Evolutionary conservation across 2,888 invertebrate species (phyloP).

Genomic region (Calliopum simillimum): DNA sequence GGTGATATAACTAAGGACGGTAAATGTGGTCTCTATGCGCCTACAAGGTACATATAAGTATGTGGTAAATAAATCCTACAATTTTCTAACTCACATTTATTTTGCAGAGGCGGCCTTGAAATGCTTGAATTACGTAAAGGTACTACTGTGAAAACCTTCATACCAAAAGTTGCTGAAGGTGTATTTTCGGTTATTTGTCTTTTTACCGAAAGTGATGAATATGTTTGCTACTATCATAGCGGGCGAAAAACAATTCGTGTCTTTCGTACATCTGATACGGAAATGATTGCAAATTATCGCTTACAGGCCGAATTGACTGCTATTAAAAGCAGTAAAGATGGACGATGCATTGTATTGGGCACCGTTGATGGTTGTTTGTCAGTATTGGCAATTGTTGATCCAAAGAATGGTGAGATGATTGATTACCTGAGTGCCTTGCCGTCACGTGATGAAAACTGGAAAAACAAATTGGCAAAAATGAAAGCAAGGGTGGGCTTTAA

Average conservation of each 20-base stretch:
- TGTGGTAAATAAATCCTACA: no score
- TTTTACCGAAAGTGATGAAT: conserved; percentile 94
- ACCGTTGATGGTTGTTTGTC: conserved; percentile 95
- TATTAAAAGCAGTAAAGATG: conserved; percentile 81
- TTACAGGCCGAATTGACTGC: conserved; percentile 91
- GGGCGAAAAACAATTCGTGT: conserved; percentile 94
- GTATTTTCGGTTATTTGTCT: conserved; percentile 95
- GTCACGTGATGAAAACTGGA: conserved; percentile 78
- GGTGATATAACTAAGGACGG: conserved; percentile 89
- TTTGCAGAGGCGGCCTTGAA: conserved; percentile 88
- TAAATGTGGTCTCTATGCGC: conserved; percentile 92
- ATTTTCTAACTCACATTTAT: no score
- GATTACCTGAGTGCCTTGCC: conserved; percentile 76
- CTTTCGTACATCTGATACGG: conserved; percentile 90
- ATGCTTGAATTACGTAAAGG: conserved; percentile 92
- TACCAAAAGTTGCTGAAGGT: conserved; percentile 95
- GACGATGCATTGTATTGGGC: conserved; percentile 85
- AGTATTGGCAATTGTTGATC: conserved; percentile 84
- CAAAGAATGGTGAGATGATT: conserved; percentile 74
- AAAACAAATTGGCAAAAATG: conserved; percentile 75
- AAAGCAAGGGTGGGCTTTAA: conserved; percentile 76
- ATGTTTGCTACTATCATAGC: conserved; percentile 97
- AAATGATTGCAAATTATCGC: conserved; percentile 92
- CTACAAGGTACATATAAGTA: conserved; percentile 71
- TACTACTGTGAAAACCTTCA: conserved; percentile 87